Evolutionary conservation across 2,113 vertebrate genomes (phyloP).

Genomic region (Albula goreensis): DNA sequence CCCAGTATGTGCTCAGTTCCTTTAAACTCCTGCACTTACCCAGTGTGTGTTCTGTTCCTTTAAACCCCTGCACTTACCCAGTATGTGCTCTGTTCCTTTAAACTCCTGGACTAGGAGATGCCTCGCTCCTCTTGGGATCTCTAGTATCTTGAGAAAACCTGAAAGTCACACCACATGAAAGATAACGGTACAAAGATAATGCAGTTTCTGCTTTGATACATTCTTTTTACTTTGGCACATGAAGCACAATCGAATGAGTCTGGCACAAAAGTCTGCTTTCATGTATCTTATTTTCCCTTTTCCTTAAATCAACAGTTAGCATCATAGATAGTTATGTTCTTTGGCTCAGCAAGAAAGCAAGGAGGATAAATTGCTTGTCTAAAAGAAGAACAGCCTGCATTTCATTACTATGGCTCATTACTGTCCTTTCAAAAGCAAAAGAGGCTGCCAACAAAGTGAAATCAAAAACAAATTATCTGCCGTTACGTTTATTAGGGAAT

Average conservation of each 20-base stretch:
- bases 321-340: not conserved
- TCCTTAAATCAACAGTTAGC: not conserved
- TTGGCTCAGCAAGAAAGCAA: not conserved
- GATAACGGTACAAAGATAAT: not conserved
- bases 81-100: constrained; percentile 77
- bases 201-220: not conserved
- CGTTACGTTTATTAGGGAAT: too few species aligned
- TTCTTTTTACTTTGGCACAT: not conserved
- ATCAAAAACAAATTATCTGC: not conserved
- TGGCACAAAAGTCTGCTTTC: not conserved
- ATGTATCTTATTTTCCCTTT: not conserved
- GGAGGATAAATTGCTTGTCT: not conserved
- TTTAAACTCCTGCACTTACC: constrained; percentile 65
- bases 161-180: constrained; percentile 30
- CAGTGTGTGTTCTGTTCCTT: constrained; percentile 78
- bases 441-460: not conserved
- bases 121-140: constrained; percentile 89
- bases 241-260: not conserved
- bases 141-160: constrained; percentile 93
- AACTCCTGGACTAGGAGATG: constrained; percentile 92
- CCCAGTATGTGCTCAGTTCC: too few species aligned
- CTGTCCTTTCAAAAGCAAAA: not conserved
- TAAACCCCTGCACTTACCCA: constrained; percentile 92
- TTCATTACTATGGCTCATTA: not conserved
- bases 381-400: not conserved